A percentile compares a stretch with the other conserved stretches of the same genome.
Evolutionary conservation across 2,797 vertebrate genomes (phyloP).

Genomic region (Onychomys leucogaster): DNA sequence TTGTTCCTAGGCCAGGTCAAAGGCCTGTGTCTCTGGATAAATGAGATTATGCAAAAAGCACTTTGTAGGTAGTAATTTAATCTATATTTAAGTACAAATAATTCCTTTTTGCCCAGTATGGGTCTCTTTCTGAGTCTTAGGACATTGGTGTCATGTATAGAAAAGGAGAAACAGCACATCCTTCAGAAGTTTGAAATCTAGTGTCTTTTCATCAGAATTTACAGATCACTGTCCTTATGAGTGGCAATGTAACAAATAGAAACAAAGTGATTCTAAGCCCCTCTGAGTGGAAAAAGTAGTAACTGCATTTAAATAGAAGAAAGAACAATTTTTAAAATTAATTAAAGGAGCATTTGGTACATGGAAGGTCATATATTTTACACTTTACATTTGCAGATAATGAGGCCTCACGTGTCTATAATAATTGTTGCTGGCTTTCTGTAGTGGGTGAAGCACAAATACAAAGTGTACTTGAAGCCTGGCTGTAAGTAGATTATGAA

Average conservation of each 20-base stretch:
- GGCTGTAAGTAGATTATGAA: constrained; percentile 99
- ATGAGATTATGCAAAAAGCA: not conserved
- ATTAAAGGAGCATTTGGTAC: constrained; percentile 53
- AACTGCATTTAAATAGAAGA: constrained; percentile 58
- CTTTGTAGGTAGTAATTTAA: constrained; percentile 23
- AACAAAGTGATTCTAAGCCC: constrained; percentile 70
- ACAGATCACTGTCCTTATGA: constrained; percentile 81
- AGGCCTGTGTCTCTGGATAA: not conserved
- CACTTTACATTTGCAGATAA: constrained; percentile 84
- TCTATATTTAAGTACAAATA: constrained; percentile 40
- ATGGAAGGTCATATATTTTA: constrained; percentile 81
- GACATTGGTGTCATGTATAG: not conserved
- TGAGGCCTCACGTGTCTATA: constrained; percentile 78
- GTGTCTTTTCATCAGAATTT: constrained; percentile 80
- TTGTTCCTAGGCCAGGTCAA: not conserved
- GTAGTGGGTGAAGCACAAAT: constrained; percentile 94
- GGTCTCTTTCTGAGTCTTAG: constrained; percentile 19
- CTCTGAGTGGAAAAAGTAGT: constrained; percentile 78
- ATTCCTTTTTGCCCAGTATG: not conserved
- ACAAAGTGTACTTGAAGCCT: constrained; percentile 97
- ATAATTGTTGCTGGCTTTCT: constrained; percentile 87
- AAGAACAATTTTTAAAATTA: constrained; percentile 56
- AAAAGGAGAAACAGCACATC: not conserved
- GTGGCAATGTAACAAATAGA: constrained; percentile 70
- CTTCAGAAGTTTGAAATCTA: constrained; percentile 53